Base-by-base conservation (phyloP, 2,888 invertebrate genomes). In the Leptinotarsa peninsularis region DNA sequence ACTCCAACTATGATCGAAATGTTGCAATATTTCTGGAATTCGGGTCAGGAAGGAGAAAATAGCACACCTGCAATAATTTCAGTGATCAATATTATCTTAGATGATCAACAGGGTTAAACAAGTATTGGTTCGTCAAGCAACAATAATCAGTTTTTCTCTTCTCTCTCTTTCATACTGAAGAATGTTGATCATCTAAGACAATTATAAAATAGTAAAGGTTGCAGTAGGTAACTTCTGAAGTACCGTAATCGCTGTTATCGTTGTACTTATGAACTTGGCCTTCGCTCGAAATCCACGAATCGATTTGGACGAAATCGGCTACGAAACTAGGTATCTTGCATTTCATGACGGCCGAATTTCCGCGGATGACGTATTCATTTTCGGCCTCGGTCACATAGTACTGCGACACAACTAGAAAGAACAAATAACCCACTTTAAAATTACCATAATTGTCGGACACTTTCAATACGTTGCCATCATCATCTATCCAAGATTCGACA, bases 241-340 rank as follows among this genome's bases (percentile, higher is more conserved):
- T 82, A 83, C 83, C 82, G 74, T 82, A 83, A 72, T 80, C 72
- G 83, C 89, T 90, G 81, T 91, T 89, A 88, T 92, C 92, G 85
- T 91, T 91, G 86, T 91, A 90, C 81, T 83, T 85, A 90, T 92
- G 89, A 90, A 91, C 90, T 86, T 91, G 90, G 83, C 93, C 94
- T 84, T 94, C 93, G 81, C 94, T 93, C 88, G 94, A 93, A 85
- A 94, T 90, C 96, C 96, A 96, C 81, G 94, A 91, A 88, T 95
- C 95, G 84, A 97, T 93, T 85, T 92, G 91, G 83, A 98, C 95
- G 90, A 96, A 97, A 91, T 97, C 97, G 82, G 95, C 95, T 83
- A 97, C 96, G 90, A 96, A 97, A 87, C 95, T 95, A 80, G 97
- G 97, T 84, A 97, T 96, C 92, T 96, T 95, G 92, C 97, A 98